phyloP scores from a whole-genome alignment of 1,140 invertebrate species.

The Micrasema minimum region DNA sequence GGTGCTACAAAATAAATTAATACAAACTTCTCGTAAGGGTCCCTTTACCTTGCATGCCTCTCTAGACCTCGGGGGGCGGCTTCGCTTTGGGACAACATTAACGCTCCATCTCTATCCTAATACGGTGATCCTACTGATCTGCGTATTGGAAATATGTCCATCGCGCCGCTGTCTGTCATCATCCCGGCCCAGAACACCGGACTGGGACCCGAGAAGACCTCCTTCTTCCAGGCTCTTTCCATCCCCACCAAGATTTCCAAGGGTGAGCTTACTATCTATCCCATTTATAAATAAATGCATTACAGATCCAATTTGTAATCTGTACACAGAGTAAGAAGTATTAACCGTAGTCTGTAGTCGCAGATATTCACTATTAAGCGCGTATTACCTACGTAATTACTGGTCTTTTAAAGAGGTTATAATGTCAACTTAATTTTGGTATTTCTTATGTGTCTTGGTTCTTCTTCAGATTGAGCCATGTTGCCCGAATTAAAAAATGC shows the following conservation, averaged over 20 bases:
- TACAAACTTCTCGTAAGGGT: too few relatives aligned
- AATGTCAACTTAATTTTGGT: too few relatives aligned
- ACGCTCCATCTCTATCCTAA: constrained; percentile 62
- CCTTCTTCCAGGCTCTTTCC: constrained; percentile 99
- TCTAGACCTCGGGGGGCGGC: constrained; percentile 11
- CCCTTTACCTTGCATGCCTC: constrained; percentile 35
- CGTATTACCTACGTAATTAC: too few relatives aligned
- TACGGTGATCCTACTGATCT: constrained; percentile 53
- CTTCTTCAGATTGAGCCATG: too few relatives aligned
- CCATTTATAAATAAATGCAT: too few relatives aligned
- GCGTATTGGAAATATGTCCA: constrained; percentile 62
- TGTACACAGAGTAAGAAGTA: too few relatives aligned
- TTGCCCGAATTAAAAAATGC: too few relatives aligned
- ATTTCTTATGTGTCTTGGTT: too few relatives aligned
- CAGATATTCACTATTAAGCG: background rate
- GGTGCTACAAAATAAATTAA: too few relatives aligned
- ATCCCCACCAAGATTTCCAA: constrained; percentile 99
- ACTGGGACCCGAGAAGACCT: constrained; percentile 98
- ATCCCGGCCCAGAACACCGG: constrained; percentile 99
- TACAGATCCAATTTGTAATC: too few relatives aligned
- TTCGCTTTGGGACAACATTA: constrained; percentile 59
- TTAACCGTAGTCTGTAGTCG: too few relatives aligned
- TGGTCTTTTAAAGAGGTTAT: too few relatives aligned
- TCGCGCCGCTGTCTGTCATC: constrained; percentile 95
- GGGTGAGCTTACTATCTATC: constrained; percentile 75